Conservation (phyloP, 2,888 invertebrate genomes). For the Nomada hirtipes region DNA sequence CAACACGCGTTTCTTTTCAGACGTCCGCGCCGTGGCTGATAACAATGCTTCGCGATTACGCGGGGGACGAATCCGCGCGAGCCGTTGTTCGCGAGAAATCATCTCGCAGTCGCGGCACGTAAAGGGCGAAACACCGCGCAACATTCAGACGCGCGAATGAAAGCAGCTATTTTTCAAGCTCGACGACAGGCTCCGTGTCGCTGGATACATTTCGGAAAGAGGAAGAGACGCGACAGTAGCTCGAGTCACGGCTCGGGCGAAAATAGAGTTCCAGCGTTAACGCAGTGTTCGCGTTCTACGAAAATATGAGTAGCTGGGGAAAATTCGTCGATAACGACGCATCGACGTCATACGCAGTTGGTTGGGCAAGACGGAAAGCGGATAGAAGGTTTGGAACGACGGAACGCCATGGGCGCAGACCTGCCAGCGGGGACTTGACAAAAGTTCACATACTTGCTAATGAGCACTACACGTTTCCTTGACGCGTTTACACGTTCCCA, state of each 20-base stretch:
- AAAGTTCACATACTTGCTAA: slow-evolving; percentile 81
- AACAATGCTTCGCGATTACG: slow-evolving; percentile 6
- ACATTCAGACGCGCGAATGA: slow-evolving; percentile 12
- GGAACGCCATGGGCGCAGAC: slow-evolving; percentile 13
- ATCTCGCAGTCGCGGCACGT: slow-evolving; percentile 27
- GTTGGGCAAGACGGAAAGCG: slow-evolving; percentile 45
- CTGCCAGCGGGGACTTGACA: slow-evolving; percentile 71
- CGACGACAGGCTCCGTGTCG: background rate
- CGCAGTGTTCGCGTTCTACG: background rate
- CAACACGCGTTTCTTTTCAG: slow-evolving; percentile 1
- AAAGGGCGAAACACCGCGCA: background rate
- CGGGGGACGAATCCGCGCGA: slow-evolving; percentile 14
- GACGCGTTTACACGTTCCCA: slow-evolving; percentile 45
- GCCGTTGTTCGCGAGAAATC: slow-evolving; percentile 22
- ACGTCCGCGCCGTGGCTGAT: background rate
- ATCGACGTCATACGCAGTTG: slow-evolving; percentile 55
- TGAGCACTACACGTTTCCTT: slow-evolving; percentile 76
- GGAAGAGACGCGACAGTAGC: slow-evolving; percentile 4
- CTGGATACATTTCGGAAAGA: background rate
- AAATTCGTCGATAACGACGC: slow-evolving; percentile 21
- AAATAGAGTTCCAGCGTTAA: background rate
- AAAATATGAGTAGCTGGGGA: slow-evolving; percentile 23
- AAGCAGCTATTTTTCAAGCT: slow-evolving; percentile 20
- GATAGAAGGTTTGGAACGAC: slow-evolving; percentile 24
- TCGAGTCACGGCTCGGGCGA: background rate